These are phyloP conservation scores for Listronotus bonariensis DNA, from an alignment of 1,140 invertebrate genomes.

Conservation along the genomic window DNA sequence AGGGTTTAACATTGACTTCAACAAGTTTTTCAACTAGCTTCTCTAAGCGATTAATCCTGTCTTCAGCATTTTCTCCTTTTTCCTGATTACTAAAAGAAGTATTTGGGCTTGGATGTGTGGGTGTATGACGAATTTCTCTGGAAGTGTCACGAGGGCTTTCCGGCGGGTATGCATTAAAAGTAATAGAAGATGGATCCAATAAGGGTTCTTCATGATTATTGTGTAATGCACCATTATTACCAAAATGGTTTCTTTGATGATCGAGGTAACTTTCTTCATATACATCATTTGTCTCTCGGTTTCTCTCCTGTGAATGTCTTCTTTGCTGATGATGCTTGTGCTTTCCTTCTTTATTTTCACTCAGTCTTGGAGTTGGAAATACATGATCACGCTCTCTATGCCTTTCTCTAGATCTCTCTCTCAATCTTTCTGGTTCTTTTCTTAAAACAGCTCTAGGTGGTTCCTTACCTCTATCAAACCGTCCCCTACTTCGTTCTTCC, in stretches of 20 bases:
- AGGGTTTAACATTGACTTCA: constrained; percentile 19
- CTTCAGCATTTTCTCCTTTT: constrained; percentile 16
- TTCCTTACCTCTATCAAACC: too few relatives aligned
- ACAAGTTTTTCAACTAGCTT: constrained; percentile 42
- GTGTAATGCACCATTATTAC: neutral
- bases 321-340: neutral
- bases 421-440: neutral
- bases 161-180: constrained; percentile 9
- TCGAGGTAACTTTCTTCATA: constrained; percentile 24
- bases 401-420: constrained; percentile 5
- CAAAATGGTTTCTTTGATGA: neutral
- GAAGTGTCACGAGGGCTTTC: neutral
- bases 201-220: neutral
- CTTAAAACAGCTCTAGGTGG: too few relatives aligned
- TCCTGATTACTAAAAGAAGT: neutral
- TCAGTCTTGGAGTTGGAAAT: neutral
- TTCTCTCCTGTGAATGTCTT: neutral
- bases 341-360: constrained; percentile 4
- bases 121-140: constrained; percentile 1
- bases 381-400: too few relatives aligned
- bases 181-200: constrained; percentile 18
- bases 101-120: neutral
- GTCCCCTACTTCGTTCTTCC: neutral
- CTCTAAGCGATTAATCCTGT: constrained; percentile 42
- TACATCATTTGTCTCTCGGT: neutral